phyloP scores from a whole-genome alignment of 2,888 invertebrate species.

The Netelia inedita region DNA sequence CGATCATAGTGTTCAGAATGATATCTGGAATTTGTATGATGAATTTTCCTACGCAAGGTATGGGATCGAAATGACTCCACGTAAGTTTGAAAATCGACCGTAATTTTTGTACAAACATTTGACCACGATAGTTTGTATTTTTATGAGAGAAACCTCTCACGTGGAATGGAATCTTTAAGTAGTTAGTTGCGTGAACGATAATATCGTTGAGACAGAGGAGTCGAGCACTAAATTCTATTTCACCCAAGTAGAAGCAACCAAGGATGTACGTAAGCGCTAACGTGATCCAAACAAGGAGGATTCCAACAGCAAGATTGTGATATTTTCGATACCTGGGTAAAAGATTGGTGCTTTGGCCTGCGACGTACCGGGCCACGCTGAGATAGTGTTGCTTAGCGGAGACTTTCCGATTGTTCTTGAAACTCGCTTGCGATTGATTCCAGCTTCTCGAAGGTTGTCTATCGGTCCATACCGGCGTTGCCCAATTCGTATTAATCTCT shows the following conservation, averaged over 20 bases:
- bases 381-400: conserved; percentile 92
- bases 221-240: conserved; percentile 37
- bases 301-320: conserved; percentile 56
- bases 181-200: conserved; percentile 10
- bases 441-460: conserved; percentile 77
- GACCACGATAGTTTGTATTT: not conserved
- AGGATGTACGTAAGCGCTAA: conserved; percentile 54
- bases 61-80: not conserved
- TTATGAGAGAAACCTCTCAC: not conserved
- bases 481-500: conserved; percentile 81
- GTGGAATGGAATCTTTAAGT: not conserved
- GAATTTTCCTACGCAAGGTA: not conserved
- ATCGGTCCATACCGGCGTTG: conserved; percentile 81
- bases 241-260: conserved; percentile 39
- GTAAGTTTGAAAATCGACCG: not conserved
- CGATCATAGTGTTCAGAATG: not conserved
- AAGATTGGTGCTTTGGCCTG: conserved; percentile 87
- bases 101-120: not conserved
- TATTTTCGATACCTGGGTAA: conserved; percentile 79
- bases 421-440: conserved; percentile 78
- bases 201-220: conserved; percentile 8
- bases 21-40: conserved; percentile 7
- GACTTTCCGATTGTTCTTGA: conserved; percentile 82
- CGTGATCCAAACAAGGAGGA: conserved; percentile 56
- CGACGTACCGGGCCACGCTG: conserved; percentile 92